Evolutionary conservation across 2,888 invertebrate species (phyloP).

Genomic region (Oscheius sp.): DNA sequence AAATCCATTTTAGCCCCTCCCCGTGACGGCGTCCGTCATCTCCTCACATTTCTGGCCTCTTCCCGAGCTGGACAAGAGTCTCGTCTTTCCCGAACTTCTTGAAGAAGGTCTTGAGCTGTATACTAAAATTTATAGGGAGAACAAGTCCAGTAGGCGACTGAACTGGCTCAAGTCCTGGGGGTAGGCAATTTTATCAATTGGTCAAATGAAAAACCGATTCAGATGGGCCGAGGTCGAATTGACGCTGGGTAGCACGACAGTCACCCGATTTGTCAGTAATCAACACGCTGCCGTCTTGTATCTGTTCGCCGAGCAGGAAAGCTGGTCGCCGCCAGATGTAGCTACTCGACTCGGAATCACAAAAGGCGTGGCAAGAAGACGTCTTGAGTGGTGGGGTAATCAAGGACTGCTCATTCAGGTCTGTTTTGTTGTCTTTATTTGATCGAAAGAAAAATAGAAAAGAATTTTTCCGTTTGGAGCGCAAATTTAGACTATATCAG

Average conservation of each 20-base stretch:
- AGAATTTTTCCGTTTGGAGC: too few species aligned
- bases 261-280: constrained; percentile 58
- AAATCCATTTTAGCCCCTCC: constrained; percentile 77
- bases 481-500: too few species aligned
- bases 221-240: constrained; percentile 50
- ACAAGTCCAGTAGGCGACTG: constrained; percentile 53
- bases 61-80: constrained; percentile 44
- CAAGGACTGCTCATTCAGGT: constrained; percentile 47
- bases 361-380: constrained; percentile 44
- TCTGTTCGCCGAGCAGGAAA: constrained; percentile 62
- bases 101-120: constrained; percentile 49
- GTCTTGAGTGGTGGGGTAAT: constrained; percentile 62
- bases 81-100: constrained; percentile 29
- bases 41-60: constrained; percentile 97
- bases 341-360: constrained; percentile 44
- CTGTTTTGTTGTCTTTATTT: not conserved
- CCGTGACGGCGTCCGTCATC: constrained; percentile 87
- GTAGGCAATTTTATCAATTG: constrained; percentile 13
- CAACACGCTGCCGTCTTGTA: constrained; percentile 59
- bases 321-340: constrained; percentile 60
- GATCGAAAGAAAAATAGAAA: too few species aligned
- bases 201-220: too few species aligned
- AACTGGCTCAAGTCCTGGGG: constrained; percentile 57
- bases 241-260: constrained; percentile 51
- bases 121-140: constrained; percentile 40